phyloP scores from a whole-genome alignment of 2,888 invertebrate genomes.

The Mylabris sibirica region DNA sequence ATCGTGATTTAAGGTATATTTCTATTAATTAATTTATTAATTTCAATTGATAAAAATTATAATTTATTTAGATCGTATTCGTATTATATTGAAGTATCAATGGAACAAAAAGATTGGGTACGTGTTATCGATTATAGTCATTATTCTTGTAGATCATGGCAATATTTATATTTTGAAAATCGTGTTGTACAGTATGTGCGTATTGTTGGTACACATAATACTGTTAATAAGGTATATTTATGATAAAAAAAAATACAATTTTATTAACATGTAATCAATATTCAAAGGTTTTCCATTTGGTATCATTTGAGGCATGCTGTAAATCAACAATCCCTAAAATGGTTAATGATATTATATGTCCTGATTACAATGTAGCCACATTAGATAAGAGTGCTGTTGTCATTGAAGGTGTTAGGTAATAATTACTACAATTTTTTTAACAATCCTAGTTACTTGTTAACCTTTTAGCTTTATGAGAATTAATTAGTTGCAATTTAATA shows the following conservation, averaged over 20 bases:
- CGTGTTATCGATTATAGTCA: constrained; percentile 90
- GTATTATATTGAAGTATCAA: constrained; percentile 92
- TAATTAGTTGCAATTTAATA: too few relatives aligned
- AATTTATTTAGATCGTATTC: constrained; percentile 76
- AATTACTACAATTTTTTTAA: constrained; percentile 12
- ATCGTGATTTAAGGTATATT: constrained; percentile 84
- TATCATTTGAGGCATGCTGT: constrained; percentile 90
- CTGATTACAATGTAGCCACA: constrained; percentile 91
- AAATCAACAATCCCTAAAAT: constrained; percentile 79
- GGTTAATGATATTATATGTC: constrained; percentile 78
- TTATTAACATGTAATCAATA: constrained; percentile 1
- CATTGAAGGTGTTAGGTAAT: constrained; percentile 89
- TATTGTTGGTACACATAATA: constrained; percentile 91
- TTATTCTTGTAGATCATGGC: constrained; percentile 96
- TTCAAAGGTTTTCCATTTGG: constrained; percentile 85
- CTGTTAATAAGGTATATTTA: constrained; percentile 82
- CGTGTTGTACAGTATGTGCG: constrained; percentile 86
- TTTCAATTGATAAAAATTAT: constrained; percentile 7
- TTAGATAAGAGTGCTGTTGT: constrained; percentile 90
- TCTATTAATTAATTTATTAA: not conserved
- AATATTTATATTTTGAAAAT: constrained; percentile 89
- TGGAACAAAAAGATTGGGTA: constrained; percentile 95
- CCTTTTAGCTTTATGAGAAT: too few relatives aligned
- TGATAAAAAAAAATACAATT: not conserved
- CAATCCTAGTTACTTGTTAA: not conserved